Evolutionary conservation across 37 sponge, comb jelly and placozoan genomes (phyloP).

Genomic region (Tethya wilhelma): DNA sequence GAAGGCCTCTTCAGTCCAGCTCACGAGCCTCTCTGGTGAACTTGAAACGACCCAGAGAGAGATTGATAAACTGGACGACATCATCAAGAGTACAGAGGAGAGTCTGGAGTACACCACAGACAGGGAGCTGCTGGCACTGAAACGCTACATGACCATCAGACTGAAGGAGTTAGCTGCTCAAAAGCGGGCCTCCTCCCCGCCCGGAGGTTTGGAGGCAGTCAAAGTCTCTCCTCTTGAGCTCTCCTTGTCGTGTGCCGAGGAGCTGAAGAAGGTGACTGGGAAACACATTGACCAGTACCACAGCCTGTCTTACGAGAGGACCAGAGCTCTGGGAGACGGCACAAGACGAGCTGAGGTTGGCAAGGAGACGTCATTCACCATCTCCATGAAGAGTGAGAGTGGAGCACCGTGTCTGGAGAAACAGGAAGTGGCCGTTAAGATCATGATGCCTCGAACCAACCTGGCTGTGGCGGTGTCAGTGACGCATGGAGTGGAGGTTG

Average conservation of each 20-base stretch:
- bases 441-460: constrained; percentile 1
- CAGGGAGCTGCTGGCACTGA: constrained; percentile 22
- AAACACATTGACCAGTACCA: not conserved
- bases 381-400: not conserved
- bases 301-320: not conserved
- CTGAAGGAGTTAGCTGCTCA: constrained; percentile 7
- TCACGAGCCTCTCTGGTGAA: not conserved
- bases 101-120: constrained; percentile 13
- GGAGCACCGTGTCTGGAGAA: constrained; percentile 18
- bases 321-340: not conserved
- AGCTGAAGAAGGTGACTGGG: not conserved
- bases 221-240: not conserved
- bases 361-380: not conserved
- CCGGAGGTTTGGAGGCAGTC: too few relatives aligned
- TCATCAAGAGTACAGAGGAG: not conserved
- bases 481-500: constrained; percentile 5
- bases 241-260: not conserved
- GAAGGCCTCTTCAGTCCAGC: not conserved
- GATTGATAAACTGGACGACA: not conserved
- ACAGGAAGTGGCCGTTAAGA: not conserved
- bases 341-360: constrained; percentile 5
- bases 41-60: not conserved
- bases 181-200: not conserved
- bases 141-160: not conserved
- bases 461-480: not conserved